phyloP scores from a whole-genome alignment of 2,113 vertebrate genomes.

The Pontoporia blainvillei region DNA sequence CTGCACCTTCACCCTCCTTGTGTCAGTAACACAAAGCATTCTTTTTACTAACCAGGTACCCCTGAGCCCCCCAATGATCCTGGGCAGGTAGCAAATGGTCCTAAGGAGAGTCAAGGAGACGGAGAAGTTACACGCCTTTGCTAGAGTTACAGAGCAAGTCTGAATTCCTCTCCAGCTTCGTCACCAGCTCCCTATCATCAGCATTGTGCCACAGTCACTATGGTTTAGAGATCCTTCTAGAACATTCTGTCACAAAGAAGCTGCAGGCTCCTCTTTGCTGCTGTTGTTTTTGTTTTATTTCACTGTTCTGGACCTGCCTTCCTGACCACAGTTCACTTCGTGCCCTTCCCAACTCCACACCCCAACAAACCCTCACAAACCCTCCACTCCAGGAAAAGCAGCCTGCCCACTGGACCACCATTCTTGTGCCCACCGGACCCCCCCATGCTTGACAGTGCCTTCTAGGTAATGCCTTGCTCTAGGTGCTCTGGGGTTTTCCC shows the following conservation, averaged over 20 bases:
- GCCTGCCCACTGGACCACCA: neutral
- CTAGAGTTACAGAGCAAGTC: neutral
- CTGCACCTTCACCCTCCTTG: neutral
- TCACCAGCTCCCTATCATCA: neutral
- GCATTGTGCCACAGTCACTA: neutral
- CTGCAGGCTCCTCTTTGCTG: neutral
- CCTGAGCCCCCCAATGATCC: neutral
- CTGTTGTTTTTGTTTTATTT: neutral
- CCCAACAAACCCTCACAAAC: neutral
- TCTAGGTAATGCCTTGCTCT: neutral
- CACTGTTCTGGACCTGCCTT: neutral
- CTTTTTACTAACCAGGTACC: neutral
- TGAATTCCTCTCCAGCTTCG: neutral
- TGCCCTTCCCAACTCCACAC: neutral
- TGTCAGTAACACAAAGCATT: neutral
- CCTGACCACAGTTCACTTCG: neutral
- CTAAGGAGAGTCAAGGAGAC: neutral
- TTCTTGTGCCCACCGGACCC: neutral
- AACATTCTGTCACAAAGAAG: neutral
- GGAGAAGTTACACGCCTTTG: neutral
- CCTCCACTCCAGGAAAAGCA: neutral
- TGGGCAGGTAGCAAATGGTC: neutral
- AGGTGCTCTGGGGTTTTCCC: neutral
- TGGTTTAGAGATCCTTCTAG: neutral
- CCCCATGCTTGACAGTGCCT: neutral